phyloP scores from a whole-genome alignment of 2,888 invertebrate genomes.

The Pyrocoelia pectoralis region DNA sequence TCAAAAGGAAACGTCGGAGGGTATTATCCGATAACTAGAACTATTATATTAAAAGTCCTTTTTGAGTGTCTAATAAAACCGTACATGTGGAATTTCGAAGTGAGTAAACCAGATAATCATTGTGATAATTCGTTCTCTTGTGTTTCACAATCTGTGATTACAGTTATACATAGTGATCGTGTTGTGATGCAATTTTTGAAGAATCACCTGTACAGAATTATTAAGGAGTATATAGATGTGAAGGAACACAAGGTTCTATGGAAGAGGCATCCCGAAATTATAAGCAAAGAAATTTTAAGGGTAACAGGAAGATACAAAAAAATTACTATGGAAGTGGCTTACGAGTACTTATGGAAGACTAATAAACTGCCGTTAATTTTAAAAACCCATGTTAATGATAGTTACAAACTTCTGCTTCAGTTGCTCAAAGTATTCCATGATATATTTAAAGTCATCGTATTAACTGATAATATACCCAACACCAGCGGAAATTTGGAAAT shows the following conservation, averaged over 20 bases:
- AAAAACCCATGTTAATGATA: not conserved
- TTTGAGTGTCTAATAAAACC: not conserved
- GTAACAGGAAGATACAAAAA: not conserved
- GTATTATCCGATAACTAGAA: not conserved
- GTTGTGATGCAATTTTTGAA: not conserved
- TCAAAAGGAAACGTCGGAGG: not conserved
- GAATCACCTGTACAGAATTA: not conserved
- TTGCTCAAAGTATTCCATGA: not conserved
- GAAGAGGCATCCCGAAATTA: not conserved
- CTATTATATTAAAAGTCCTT: not conserved
- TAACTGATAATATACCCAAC: not conserved
- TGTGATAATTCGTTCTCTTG: not conserved
- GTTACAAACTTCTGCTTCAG: not conserved
- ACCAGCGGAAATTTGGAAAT: not conserved
- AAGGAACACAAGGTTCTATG: not conserved
- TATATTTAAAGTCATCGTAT: not conserved
- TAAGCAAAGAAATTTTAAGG: not conserved
- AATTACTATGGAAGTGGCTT: not conserved
- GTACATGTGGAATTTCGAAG: not conserved
- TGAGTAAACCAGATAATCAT: not conserved
- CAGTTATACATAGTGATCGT: not conserved
- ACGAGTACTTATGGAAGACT: not conserved
- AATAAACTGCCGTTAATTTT: not conserved
- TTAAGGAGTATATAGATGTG: not conserved
- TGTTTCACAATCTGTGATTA: not conserved